A percentile compares a stretch with the other conserved stretches of the same genome.
phyloP scores from a whole-genome alignment of 2,113 vertebrate species.

The Strix uralensis region DNA sequence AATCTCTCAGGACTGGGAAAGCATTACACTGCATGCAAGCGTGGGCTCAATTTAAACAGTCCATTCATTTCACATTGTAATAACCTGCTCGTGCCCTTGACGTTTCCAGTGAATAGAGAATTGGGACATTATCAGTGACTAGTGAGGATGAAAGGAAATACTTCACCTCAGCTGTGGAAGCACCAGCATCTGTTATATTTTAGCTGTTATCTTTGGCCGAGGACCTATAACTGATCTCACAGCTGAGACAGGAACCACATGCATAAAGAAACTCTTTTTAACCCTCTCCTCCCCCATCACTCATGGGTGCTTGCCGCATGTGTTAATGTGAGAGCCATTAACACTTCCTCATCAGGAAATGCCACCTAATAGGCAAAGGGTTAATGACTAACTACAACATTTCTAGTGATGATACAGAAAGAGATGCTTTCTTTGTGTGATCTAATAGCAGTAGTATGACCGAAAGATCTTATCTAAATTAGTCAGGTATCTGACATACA shows the following conservation, averaged over 20 bases:
- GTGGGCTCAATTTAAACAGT: background rate
- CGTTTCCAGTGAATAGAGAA: constrained; percentile 40
- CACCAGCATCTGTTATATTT: constrained; percentile 63
- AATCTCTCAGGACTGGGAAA: background rate
- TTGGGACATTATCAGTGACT: constrained; percentile 55
- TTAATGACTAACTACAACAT: background rate
- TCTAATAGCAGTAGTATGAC: background rate
- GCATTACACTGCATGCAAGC: accelerated
- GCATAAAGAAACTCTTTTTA: constrained; percentile 34
- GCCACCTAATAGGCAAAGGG: background rate
- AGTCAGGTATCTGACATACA: background rate
- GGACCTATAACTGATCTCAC: constrained; percentile 59
- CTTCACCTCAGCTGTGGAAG: constrained; percentile 53
- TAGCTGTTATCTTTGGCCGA: constrained; percentile 68
- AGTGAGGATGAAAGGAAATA: constrained; percentile 68
- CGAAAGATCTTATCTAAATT: background rate
- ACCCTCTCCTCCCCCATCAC: constrained; percentile 38
- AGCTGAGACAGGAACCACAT: constrained; percentile 60
- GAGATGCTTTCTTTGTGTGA: background rate
- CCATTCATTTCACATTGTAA: constrained; percentile 34
- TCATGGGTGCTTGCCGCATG: background rate
- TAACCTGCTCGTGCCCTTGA: constrained; percentile 58
- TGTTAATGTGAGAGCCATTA: constrained; percentile 56
- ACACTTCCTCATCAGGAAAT: background rate
- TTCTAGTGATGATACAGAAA: background rate